These are phyloP conservation scores for Galerucella calmariensis DNA, from an alignment of 2,888 invertebrate species.

Conservation along the genomic window DNA sequence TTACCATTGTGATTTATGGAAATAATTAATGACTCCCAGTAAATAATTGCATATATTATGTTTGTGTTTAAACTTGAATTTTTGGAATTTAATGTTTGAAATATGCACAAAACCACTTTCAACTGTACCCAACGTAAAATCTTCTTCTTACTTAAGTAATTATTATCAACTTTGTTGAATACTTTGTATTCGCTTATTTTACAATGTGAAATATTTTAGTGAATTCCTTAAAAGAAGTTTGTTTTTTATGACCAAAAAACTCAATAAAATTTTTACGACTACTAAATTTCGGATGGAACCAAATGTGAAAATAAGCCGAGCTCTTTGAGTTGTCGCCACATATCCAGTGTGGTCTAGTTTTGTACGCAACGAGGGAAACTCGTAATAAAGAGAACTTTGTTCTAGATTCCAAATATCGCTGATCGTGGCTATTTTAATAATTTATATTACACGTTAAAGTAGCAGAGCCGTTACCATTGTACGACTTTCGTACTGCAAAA, in stretches of 20 bases:
- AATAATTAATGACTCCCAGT: background rate
- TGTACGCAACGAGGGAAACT: background rate
- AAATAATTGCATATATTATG: background rate
- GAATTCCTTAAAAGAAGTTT: background rate
- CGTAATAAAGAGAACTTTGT: slow-evolving; percentile 16
- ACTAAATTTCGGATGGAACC: slow-evolving; percentile 25
- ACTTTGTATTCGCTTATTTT: background rate
- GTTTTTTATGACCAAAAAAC: slow-evolving; percentile 4
- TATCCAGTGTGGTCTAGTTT: slow-evolving; percentile 16
- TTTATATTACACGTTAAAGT: background rate
- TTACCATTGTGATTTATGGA: background rate
- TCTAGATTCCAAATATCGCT: slow-evolving; percentile 2
- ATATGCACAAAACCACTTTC: background rate
- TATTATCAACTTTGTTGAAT: background rate
- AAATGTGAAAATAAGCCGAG: slow-evolving; percentile 26
- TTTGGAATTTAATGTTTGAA: background rate
- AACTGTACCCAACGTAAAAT: too few species aligned
- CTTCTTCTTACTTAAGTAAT: too few species aligned
- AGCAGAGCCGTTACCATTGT: background rate
- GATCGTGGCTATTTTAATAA: background rate
- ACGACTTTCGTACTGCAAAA: background rate
- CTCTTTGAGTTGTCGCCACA: slow-evolving; percentile 17
- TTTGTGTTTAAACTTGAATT: too few species aligned
- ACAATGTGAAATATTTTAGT: background rate
- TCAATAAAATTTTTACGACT: slow-evolving; percentile 27